Evolutionary conservation across 2,888 invertebrate genomes (phyloP).

Genomic region (Serrognathus titanus): DNA sequence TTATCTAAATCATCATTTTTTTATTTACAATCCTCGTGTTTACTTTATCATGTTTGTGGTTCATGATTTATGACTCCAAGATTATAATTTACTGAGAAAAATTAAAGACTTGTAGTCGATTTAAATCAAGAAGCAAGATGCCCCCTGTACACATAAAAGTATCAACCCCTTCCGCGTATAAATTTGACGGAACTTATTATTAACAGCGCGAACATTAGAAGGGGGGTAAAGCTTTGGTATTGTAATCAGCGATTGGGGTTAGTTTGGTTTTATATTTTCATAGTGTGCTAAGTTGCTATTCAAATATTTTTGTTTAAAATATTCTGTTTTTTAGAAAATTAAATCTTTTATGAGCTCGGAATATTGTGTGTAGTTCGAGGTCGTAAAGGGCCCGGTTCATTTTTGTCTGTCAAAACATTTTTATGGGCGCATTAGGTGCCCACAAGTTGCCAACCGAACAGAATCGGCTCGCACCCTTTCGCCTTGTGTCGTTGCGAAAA

Average conservation of each 20-base stretch:
- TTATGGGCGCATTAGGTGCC: conserved; percentile 25
- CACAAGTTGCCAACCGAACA: conserved; percentile 29
- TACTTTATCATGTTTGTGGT: no score
- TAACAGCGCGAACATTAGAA: conserved; percentile 12
- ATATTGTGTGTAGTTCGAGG: no score
- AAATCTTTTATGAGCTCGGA: conserved; percentile 3
- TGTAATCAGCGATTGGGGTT: conserved; percentile 5
- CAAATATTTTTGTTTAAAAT: neutral
- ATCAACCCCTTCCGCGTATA: conserved; percentile 7
- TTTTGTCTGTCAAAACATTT: conserved; percentile 18
- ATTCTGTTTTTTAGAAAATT: no score
- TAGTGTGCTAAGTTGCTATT: no score
- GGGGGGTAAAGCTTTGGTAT: conserved; percentile 18
- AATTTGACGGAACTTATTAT: conserved; percentile 14
- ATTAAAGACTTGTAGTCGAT: no score
- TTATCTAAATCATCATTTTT: no score
- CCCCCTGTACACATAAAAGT: no score
- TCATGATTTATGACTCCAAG: no score
- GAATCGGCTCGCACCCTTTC: conserved; percentile 28
- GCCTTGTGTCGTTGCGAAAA: conserved; percentile 4
- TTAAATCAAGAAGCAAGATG: no score
- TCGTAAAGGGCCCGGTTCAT: conserved; percentile 5
- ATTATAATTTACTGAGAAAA: no score
- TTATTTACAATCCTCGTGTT: no score
- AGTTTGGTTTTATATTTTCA: no score